Conservation (phyloP, 2,888 invertebrate genomes). For the Lamproptera curius region DNA sequence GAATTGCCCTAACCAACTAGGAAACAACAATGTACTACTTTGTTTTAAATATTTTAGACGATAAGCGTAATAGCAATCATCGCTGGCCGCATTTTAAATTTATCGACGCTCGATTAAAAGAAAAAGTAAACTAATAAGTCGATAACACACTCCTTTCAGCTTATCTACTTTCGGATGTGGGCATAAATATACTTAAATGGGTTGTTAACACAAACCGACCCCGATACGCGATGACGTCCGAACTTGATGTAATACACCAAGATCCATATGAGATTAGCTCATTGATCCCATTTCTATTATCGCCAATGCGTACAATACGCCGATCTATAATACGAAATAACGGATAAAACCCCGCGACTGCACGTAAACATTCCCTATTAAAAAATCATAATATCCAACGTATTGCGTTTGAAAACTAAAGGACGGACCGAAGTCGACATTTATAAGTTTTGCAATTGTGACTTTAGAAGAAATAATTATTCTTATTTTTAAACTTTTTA, state of each 20-base stretch:
- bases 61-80: conserved; percentile 6
- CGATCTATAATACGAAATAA: no score
- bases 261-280: conserved; percentile 44
- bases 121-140: not conserved
- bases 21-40: no score
- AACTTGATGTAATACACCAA: conserved; percentile 56
- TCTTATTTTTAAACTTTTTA: not conserved
- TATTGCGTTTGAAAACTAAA: no score
- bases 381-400: no score
- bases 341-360: no score
- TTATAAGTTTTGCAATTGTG: no score
- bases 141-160: conserved; percentile 16
- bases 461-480: not conserved
- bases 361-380: no score
- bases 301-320: no score
- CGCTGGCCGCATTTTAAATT: conserved; percentile 10
- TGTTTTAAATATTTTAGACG: no score
- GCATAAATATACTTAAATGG: conserved; percentile 51
- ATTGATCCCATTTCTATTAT: conserved; percentile 45
- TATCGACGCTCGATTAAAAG: conserved; percentile 9
- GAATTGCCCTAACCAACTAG: no score
- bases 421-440: no score
- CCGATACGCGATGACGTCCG: conserved; percentile 63
- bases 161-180: conserved; percentile 24
- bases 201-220: conserved; percentile 67